Base-by-base conservation (phyloP, 1,140 invertebrate species). In the Trialeurodes vaporariorum region DNA sequence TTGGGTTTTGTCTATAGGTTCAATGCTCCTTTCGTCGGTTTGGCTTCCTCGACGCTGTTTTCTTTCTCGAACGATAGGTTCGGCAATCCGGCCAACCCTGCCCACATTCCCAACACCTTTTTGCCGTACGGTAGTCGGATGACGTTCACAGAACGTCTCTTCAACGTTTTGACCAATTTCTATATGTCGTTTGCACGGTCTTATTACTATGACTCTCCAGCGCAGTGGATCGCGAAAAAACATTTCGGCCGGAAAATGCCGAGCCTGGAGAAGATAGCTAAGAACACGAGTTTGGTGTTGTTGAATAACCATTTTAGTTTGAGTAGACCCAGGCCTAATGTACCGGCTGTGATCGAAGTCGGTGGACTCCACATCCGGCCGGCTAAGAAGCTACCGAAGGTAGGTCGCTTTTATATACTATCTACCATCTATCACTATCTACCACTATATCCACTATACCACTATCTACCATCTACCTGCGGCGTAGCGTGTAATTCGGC, bases 21-120 rank as follows among this genome's bases (percentile, higher is more conserved):
- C n/a, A n/a, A n/a, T n/a, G n/a, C n/a, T n/a, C 87, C 87, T 0
- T 79, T 85, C 2, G 82, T 90, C 1, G 77, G 79, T 0, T 70
- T 83, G 9, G 80, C 79, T 67, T 83, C 85, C 1, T 81, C 81
- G 58, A 76, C 80, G 2, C 68, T 84, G 25, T 82, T 86, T 79
- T 79, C 84, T 12, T 88, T 83, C 83, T 79, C 83, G 63, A 81
- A 80, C 34, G 75, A 79, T 21, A 76, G 81, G 49, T 70, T 73
- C 49, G 71, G 67, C 0, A 63, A 67, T 25, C 67, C 72, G 0
- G 64, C 64, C 24, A 70, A 71, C 64, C 72, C 73, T 1, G 64
- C 70, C 1, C 73, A 73, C 27, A 66, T 73, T 23, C 72, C 72
- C 1, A 67, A 68, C 11, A 49, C 67, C 2, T 67, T 69, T 23